Conservation (phyloP, 2,888 invertebrate genomes). For the Pteria penguin region DNA sequence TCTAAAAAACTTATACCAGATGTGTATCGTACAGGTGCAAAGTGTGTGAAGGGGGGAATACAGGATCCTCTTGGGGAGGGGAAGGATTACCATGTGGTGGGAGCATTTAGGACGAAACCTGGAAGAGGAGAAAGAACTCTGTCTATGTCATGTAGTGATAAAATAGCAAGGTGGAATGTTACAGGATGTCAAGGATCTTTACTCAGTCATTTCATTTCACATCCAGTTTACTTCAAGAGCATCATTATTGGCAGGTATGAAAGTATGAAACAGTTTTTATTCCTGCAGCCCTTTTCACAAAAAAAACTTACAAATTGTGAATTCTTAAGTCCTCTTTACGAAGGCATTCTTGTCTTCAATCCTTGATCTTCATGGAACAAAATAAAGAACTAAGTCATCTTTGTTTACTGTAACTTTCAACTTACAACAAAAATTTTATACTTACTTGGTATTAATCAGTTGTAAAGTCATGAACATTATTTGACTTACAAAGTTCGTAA, state of each 20-base stretch:
- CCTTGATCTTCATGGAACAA: background rate
- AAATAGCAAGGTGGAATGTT: constrained; percentile 92
- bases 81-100: constrained; percentile 87
- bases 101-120: constrained; percentile 90
- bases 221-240: constrained; percentile 86
- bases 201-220: constrained; percentile 85
- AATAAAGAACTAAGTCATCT: too few relatives aligned
- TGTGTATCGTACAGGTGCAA: constrained; percentile 92
- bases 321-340: background rate
- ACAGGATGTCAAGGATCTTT: constrained; percentile 91
- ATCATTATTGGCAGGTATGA: constrained; percentile 86
- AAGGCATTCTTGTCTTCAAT: background rate
- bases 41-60: constrained; percentile 83
- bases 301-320: background rate
- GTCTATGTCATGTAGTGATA: constrained; percentile 96
- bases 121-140: constrained; percentile 93
- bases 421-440: too few relatives aligned
- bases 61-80: constrained; percentile 85
- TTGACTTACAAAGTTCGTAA: too few relatives aligned
- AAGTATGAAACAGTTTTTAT: too few relatives aligned
- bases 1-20: constrained; percentile 70
- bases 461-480: too few relatives aligned
- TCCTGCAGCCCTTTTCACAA: background rate
- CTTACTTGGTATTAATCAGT: too few relatives aligned
- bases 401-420: too few relatives aligned